Evolutionary conservation across 1,140 invertebrate genomes (phyloP).

Genomic region (Drosophila lini): DNA sequence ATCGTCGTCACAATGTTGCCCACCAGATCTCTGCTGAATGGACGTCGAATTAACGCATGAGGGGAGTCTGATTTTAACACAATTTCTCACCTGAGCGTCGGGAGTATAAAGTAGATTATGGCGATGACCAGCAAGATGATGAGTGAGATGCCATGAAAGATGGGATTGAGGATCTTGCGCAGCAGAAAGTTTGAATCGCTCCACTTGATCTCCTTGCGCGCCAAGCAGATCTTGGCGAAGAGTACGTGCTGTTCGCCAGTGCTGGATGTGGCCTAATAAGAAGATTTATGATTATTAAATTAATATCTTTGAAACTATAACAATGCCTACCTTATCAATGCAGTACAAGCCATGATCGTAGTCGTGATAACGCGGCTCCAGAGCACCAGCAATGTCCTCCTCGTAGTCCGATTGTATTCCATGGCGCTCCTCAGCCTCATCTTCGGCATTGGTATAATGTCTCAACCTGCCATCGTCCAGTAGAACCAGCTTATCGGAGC

Average conservation of each 20-base stretch:
- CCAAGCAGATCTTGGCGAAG: constrained; percentile 91
- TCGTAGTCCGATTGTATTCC: constrained; percentile 80
- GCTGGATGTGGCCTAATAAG: constrained; percentile 62
- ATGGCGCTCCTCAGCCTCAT: constrained; percentile 69
- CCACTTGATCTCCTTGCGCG: constrained; percentile 88
- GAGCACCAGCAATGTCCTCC: constrained; percentile 73
- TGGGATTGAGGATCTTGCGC: constrained; percentile 90
- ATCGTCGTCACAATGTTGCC: constrained; percentile 94
- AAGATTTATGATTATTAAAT: neutral
- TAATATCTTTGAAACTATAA: too few species aligned
- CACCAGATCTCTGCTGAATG: constrained; percentile 88
- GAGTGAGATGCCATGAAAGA: constrained; percentile 90
- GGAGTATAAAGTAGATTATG: constrained; percentile 92
- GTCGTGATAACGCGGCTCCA: constrained; percentile 87
- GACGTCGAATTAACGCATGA: constrained; percentile 32
- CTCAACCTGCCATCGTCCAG: constrained; percentile 89
- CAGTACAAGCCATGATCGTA: constrained; percentile 91
- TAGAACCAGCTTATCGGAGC: constrained; percentile 87
- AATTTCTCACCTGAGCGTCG: constrained; percentile 87
- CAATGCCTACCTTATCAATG: constrained; percentile 88
- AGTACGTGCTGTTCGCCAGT: constrained; percentile 82
- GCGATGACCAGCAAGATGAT: constrained; percentile 89
- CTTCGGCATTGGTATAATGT: constrained; percentile 87
- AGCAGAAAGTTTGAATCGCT: constrained; percentile 89
- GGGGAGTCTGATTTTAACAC: neutral